phyloP scores from a whole-genome alignment of 2,113 vertebrate species.

The Acanthochromis polyacanthus region DNA sequence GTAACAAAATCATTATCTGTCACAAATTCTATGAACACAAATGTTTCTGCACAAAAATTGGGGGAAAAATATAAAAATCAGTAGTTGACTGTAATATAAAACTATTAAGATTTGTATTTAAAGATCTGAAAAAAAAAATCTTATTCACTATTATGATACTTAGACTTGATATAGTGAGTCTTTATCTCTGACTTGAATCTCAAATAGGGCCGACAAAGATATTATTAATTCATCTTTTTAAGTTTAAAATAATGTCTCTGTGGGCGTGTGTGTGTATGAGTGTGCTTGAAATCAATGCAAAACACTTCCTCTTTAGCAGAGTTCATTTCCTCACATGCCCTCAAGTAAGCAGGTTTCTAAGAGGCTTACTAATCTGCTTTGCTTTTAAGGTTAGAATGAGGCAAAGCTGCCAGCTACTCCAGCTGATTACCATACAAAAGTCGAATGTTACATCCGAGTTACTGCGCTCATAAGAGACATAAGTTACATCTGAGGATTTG shows the following conservation, averaged over 20 bases:
- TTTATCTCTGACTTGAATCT: too few relatives aligned
- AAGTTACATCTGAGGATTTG: neutral
- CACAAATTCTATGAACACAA: too few relatives aligned
- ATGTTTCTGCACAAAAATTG: too few relatives aligned
- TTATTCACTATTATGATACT: too few relatives aligned
- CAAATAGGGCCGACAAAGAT: too few relatives aligned
- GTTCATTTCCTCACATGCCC: slow-evolving; percentile 64
- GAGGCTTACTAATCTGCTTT: slow-evolving; percentile 83
- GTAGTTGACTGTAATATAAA: too few relatives aligned
- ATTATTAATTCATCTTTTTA: too few relatives aligned
- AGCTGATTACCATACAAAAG: slow-evolving; percentile 44
- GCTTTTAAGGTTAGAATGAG: slow-evolving; percentile 79
- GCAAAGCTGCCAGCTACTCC: slow-evolving; percentile 54
- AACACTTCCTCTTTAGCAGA: slow-evolving; percentile 16
- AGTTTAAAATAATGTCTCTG: neutral
- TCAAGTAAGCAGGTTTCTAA: slow-evolving; percentile 78
- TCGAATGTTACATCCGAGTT: slow-evolving; percentile 22
- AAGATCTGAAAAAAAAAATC: too few relatives aligned
- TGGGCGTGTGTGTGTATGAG: neutral
- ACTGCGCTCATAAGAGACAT: slow-evolving; percentile 10
- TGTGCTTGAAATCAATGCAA: slow-evolving; percentile 23
- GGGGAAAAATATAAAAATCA: too few relatives aligned
- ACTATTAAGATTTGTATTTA: too few relatives aligned
- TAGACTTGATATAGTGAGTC: too few relatives aligned
- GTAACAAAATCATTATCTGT: too few relatives aligned